phyloP scores from a whole-genome alignment of 2,797 vertebrate genomes.

The Cossypha caffra region DNA sequence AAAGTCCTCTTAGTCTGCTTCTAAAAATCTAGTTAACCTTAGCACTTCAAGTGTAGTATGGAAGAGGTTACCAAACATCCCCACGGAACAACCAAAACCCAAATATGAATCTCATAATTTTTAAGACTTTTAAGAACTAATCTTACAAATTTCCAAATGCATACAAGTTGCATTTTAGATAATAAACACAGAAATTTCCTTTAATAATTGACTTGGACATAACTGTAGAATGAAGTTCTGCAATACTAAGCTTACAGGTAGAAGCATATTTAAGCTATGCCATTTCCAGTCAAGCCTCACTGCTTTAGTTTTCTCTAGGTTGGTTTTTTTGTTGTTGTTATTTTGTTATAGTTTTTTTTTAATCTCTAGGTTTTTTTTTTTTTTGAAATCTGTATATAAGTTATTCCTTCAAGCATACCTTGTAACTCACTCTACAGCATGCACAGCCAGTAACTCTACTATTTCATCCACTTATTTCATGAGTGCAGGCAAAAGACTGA shows the following conservation, averaged over 20 bases:
- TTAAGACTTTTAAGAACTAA: background rate
- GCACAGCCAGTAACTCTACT: background rate
- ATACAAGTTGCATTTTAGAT: background rate
- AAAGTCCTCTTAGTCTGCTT: background rate
- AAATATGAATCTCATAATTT: background rate
- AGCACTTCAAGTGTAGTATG: background rate
- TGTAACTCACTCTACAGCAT: background rate
- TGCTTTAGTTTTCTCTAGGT: background rate
- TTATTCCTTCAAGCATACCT: background rate
- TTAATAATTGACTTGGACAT: background rate
- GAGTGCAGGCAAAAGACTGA: background rate
- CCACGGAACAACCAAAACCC: background rate
- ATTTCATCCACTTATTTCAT: background rate
- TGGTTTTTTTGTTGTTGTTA: background rate
- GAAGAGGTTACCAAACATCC: background rate
- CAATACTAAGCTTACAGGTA: background rate
- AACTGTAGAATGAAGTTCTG: background rate
- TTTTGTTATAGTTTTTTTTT: background rate
- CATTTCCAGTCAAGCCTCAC: background rate
- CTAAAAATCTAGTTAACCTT: background rate
- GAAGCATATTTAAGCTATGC: background rate
- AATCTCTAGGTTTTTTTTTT: background rate
- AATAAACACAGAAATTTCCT: background rate
- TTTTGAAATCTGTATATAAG: background rate
- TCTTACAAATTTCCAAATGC: background rate